These are phyloP conservation scores for Rhorus exstirpatorius DNA, from an alignment of 2,888 invertebrate genomes.

Conservation along the genomic window DNA sequence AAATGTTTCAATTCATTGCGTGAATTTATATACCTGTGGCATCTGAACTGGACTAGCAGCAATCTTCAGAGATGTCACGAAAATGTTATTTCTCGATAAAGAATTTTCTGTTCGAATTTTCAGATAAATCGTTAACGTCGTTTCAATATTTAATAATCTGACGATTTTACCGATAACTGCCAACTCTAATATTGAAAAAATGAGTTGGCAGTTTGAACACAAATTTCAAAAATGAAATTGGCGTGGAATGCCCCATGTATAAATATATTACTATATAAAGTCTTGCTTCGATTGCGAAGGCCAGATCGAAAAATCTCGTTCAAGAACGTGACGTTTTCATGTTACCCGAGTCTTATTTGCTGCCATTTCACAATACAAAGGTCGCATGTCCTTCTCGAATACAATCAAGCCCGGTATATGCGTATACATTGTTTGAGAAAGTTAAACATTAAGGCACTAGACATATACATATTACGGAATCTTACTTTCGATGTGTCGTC, in stretches of 20 bases:
- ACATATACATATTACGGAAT: constrained; percentile 34
- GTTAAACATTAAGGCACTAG: constrained; percentile 7
- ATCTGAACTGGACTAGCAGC: too few species aligned
- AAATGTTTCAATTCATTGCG: too few species aligned
- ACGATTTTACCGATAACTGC: too few species aligned
- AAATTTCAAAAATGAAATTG: neutral
- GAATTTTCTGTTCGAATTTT: too few species aligned
- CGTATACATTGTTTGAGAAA: constrained; percentile 32
- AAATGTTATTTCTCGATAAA: too few species aligned
- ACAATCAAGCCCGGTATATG: neutral
- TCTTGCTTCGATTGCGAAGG: constrained; percentile 47
- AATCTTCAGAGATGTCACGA: too few species aligned
- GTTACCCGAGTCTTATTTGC: constrained; percentile 26
- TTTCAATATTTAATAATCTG: too few species aligned
- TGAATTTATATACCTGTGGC: too few species aligned
- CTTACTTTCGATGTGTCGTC: constrained; percentile 19
- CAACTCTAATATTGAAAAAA: too few species aligned
- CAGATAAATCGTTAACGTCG: too few species aligned
- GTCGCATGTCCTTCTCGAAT: constrained; percentile 37
- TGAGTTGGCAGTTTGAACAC: too few species aligned
- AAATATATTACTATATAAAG: constrained; percentile 38
- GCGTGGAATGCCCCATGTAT: constrained; percentile 14
- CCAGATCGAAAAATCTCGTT: constrained; percentile 60
- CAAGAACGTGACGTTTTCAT: constrained; percentile 54
- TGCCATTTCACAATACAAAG: constrained; percentile 49